Conservation (phyloP, 2,888 invertebrate species). For the Camponotus fellah region DNA sequence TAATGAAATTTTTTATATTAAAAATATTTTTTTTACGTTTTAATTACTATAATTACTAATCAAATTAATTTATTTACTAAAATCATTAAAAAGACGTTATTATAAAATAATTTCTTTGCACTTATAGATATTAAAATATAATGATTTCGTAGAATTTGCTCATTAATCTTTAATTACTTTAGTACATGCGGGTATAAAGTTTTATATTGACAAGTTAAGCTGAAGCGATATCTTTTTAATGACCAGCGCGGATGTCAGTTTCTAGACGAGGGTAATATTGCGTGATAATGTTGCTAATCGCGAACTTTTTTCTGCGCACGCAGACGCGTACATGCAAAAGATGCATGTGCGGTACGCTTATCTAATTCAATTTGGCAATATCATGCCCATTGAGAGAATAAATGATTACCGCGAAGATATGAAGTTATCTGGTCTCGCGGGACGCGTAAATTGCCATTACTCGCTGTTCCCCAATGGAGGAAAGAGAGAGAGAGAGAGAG, state of each 20-base stretch:
- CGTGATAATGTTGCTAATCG: conserved; percentile 6
- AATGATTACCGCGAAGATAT: conserved; percentile 85
- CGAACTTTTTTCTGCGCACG: conserved; percentile 65
- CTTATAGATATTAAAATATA: not conserved
- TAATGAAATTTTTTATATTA: not conserved
- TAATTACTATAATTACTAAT: not conserved
- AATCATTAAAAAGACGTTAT: conserved; percentile 3
- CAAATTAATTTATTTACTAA: too few species aligned
- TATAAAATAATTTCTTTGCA: not conserved
- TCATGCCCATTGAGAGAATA: conserved; percentile 84
- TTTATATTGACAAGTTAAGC: conserved; percentile 1
- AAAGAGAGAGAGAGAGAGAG: conserved; percentile 50
- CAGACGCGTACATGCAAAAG: conserved; percentile 72
- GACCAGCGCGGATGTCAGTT: not conserved
- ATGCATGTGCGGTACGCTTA: conserved; percentile 80
- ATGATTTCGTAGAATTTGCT: not conserved
- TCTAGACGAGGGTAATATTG: conserved; percentile 42
- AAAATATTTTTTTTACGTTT: conserved; percentile 1
- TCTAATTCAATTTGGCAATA: conserved; percentile 86
- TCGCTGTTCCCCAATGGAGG: conserved; percentile 65
- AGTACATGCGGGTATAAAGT: not conserved
- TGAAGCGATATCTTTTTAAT: conserved; percentile 8
- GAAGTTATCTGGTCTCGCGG: conserved; percentile 85
- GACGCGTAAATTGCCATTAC: conserved; percentile 86
- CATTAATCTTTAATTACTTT: not conserved